Evolutionary conservation across 2,113 vertebrate species (phyloP).

Genomic region (Excalfactoria chinensis): DNA sequence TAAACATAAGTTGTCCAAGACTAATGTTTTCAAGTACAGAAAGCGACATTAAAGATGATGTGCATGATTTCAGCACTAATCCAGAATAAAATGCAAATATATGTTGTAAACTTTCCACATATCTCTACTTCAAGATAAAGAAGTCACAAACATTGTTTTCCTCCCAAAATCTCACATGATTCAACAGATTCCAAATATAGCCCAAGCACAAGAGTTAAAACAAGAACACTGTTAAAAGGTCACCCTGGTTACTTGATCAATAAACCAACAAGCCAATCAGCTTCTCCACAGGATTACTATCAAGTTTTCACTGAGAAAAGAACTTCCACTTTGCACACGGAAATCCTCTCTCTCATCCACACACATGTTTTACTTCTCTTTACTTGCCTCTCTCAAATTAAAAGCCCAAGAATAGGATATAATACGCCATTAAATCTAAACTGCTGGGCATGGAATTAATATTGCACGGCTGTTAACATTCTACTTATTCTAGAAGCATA

Average conservation of each 20-base stretch:
- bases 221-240: not conserved
- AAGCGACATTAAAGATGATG: not conserved
- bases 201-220: not conserved
- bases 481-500: not conserved
- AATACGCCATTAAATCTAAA: not conserved
- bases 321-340: not conserved
- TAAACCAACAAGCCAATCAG: not conserved
- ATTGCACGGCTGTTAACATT: not conserved
- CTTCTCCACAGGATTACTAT: not conserved
- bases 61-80: not conserved
- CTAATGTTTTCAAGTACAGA: not conserved
- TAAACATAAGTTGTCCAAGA: not conserved
- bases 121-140: not conserved
- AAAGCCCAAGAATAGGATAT: not conserved
- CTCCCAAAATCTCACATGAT: not conserved
- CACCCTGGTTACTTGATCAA: not conserved
- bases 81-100: not conserved
- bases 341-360: not conserved
- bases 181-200: not conserved
- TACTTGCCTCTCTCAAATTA: not conserved
- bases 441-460: not conserved
- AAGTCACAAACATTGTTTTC: not conserved
- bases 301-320: not conserved
- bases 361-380: not conserved
- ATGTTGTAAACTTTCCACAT: not conserved